phyloP scores from a whole-genome alignment of 2,797 vertebrate species.

The Lithobates sylvaticus region DNA sequence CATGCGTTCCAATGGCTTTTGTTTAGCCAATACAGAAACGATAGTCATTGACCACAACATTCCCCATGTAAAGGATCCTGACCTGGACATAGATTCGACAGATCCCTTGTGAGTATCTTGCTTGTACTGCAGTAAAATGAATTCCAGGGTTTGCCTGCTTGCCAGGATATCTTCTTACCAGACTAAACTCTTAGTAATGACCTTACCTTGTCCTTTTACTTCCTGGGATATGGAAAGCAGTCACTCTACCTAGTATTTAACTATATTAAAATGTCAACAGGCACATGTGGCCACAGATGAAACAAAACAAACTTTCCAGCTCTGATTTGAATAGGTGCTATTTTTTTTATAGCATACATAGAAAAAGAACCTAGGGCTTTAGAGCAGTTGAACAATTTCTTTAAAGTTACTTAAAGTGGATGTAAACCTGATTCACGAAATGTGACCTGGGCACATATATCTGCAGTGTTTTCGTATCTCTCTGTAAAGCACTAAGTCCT shows the following conservation, averaged over 20 bases:
- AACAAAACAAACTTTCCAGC: too few relatives aligned
- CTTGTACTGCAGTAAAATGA: neutral
- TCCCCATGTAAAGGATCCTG: slow-evolving; percentile 88
- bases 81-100: slow-evolving; percentile 84
- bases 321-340: too few relatives aligned
- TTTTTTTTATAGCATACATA: too few relatives aligned
- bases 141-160: neutral
- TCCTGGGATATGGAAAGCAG: neutral
- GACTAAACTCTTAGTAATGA: neutral
- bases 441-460: too few relatives aligned
- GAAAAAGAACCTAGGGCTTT: too few relatives aligned
- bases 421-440: too few relatives aligned
- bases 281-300: too few relatives aligned
- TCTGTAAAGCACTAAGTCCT: too few relatives aligned
- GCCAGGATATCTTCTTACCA: slow-evolving; percentile 4
- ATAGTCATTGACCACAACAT: slow-evolving; percentile 92
- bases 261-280: too few relatives aligned
- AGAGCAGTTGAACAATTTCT: too few relatives aligned
- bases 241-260: neutral
- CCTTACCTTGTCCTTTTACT: neutral
- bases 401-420: too few relatives aligned
- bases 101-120: slow-evolving; percentile 85
- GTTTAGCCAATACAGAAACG: slow-evolving; percentile 96
- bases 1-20: slow-evolving; percentile 97
- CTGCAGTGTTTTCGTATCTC: too few relatives aligned